Evolutionary conservation across 2,113 vertebrate genomes (phyloP), one percentile per base, ranked within the genome.

Genomic region (Arizona elegans): DNA sequence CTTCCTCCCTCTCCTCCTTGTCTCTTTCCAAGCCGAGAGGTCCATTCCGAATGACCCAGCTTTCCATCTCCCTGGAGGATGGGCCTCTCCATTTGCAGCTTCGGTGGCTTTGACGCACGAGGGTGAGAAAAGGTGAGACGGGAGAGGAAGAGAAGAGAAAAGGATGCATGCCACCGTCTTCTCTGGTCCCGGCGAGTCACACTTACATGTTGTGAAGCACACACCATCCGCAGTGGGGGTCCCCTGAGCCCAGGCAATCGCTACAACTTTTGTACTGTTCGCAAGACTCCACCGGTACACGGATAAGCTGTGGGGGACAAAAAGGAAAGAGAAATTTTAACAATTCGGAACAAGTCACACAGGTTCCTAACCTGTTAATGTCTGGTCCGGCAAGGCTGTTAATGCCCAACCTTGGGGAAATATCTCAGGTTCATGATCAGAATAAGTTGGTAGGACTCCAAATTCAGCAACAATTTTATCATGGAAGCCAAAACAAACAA

Each of bases 151-250:
- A 54, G n/a, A 11, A 33, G 23, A 26, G 8, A 92, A 21, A 29
- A 56, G n/a, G 53, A 53, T 5, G 21, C 8, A 1, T 5, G 9
- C 6, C 6, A 11, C 56, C 15, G 0, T 47, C 47, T 88, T 8
- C 26, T 86, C 13, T 59, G 24, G 1, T 10, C 43, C 43, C 0
- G 5, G 3, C 38, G 0, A 15, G 26, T 1, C 15, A 94, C 96
- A 98, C 99, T 99, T 97, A 99, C 99, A 56, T 98, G 97, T 99
- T 99, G 96, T 99, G 99, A 29, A 99, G 99, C 92, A 99, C 99
- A 96, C 99, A 99, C 99, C 99, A 99, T 90, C 99, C 99, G 15
- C 99, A 99, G 96, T 99, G 99, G 15, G 99, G 99, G 91, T 99
- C 99, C 0, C 99, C 99, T 0, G 99, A 99, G 94, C 99, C 99